Base-by-base conservation (phyloP, 2,797 vertebrate genomes). In the Tragopan temminckii region DNA sequence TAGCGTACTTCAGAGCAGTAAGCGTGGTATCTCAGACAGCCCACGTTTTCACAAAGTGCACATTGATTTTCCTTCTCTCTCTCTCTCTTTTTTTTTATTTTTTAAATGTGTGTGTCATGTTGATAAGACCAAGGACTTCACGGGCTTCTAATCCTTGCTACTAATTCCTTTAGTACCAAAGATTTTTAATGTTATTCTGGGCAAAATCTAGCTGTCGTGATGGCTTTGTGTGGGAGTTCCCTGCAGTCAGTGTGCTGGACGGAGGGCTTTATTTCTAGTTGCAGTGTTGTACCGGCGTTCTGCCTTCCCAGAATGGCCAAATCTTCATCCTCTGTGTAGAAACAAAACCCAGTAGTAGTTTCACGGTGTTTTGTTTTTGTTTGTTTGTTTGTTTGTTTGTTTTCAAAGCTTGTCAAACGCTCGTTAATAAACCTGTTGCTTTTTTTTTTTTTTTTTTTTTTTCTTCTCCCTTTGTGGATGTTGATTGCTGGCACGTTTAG, bases 51-150 rank as follows among this genome's bases (percentile, higher is more conserved):
- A 81, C 42, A 59, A 72, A 38, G 15, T 69, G 7, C 7, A 53
- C 50, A 82, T 38, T 77, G 74, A 88, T 93, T 95, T 95, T 84
- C 42, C 13, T 77, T 88, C 62, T 62, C 5, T 46, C 25, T 29
- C 5, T 48, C 2, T 50, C 8, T 50, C 13, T 14, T 13, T 27
- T 8, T 27, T 14, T 50, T 25, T 25, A 2, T 0, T 10, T 45
- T 19, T 52, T 13, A 36, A 0, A 9, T 90, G 35, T 70, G 50
- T 55, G 31, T 55, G 53, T n/a, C 53, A n/a, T 69, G 1, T 84
- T 72, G 67, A 63, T 95, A 91, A 87, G 31, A 74, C 11, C 33
- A 61, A 74, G 33, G 24, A 35, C 31, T 35, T 62, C 27, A 74
- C 59, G 45, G 13, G 24, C 5, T 89, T 59, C 38, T 92, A 67